phyloP scores from a whole-genome alignment of 2,113 vertebrate genomes.

The Eidolon helvum region DNA sequence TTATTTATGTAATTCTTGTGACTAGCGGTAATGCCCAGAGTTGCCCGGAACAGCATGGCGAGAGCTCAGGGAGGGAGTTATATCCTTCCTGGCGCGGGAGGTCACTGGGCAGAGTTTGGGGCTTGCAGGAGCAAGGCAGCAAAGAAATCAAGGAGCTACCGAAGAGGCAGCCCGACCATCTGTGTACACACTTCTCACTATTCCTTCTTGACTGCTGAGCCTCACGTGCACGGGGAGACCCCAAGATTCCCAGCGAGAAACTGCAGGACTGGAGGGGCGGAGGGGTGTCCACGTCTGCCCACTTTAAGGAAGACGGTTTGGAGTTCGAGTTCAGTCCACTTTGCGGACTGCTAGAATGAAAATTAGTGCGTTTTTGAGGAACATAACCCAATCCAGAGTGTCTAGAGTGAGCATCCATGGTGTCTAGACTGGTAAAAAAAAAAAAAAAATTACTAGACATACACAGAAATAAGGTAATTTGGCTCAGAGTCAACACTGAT shows the following conservation, averaged over 20 bases:
- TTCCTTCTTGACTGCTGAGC: background rate
- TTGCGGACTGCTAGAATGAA: background rate
- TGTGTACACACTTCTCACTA: background rate
- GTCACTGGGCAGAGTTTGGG: background rate
- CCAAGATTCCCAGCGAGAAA: background rate
- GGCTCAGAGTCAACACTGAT: no score
- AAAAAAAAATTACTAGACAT: no score
- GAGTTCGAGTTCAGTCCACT: background rate
- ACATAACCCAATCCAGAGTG: background rate
- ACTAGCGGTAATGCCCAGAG: background rate
- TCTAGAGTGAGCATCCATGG: background rate
- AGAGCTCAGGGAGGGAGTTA: background rate
- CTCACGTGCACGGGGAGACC: rapidly evolving
- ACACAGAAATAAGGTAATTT: no score
- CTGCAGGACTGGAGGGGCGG: background rate
- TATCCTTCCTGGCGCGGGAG: background rate
- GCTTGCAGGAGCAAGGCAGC: background rate
- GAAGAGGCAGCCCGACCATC: background rate
- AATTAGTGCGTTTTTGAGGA: background rate
- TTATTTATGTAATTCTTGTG: background rate
- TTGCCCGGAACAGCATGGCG: background rate
- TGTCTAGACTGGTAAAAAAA: background rate
- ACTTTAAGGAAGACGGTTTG: background rate
- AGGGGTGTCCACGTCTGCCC: rapidly evolving
- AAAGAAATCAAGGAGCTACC: background rate